Evolutionary conservation across 2,888 invertebrate genomes (phyloP).

Genomic region (Standfussiana lucernea): DNA sequence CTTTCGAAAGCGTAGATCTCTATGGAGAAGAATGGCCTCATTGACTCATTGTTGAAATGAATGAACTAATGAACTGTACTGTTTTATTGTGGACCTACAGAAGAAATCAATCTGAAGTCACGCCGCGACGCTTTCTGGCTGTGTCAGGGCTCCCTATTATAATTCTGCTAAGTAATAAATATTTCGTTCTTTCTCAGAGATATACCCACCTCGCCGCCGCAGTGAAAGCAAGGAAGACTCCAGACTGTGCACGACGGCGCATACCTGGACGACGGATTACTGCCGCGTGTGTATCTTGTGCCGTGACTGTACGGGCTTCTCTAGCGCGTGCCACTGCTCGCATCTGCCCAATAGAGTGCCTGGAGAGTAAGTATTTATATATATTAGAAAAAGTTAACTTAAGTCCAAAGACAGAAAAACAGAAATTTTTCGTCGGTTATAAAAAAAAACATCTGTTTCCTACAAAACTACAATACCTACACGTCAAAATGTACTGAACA

Average conservation of each 20-base stretch:
- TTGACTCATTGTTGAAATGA: not conserved
- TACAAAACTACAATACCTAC: too few species aligned
- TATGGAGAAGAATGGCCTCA: too few species aligned
- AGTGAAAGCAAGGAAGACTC: slow-evolving; percentile 75
- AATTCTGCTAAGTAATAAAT: not conserved
- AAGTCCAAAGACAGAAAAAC: too few species aligned
- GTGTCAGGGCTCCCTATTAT: not conserved
- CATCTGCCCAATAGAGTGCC: slow-evolving; percentile 94
- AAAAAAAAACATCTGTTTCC: too few species aligned
- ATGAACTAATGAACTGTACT: too few species aligned
- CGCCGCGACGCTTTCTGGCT: too few species aligned
- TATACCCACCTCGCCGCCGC: slow-evolving; percentile 69
- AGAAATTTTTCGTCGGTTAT: too few species aligned
- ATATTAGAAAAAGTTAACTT: not conserved
- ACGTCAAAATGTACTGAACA: too few species aligned
- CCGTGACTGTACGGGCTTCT: slow-evolving; percentile 98
- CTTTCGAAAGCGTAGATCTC: too few species aligned
- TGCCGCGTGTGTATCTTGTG: slow-evolving; percentile 98
- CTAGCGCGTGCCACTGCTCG: slow-evolving; percentile 91
- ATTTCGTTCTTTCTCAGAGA: slow-evolving; percentile 60
- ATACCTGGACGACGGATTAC: slow-evolving; percentile 95
- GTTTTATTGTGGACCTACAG: not conserved
- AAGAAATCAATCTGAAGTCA: not conserved
- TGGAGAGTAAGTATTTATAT: slow-evolving; percentile 93
- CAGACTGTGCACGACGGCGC: slow-evolving; percentile 91